Evolutionary conservation across 1,140 invertebrate species (phyloP).

Genomic region (Pseudachorutes palmiensis): DNA sequence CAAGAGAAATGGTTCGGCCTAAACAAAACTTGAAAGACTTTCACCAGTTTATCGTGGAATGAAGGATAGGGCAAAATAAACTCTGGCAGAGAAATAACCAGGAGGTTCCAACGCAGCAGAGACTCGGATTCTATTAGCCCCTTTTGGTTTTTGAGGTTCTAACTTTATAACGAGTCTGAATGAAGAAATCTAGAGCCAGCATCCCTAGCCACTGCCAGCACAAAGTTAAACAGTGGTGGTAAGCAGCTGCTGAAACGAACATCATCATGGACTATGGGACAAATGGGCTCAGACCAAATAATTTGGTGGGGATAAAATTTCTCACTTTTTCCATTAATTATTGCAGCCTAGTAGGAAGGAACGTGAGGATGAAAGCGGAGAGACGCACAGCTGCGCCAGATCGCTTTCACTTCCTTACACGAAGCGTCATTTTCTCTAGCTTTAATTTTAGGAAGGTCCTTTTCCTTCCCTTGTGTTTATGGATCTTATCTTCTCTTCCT

Average conservation of each 20-base stretch:
- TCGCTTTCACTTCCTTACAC: too few relatives aligned
- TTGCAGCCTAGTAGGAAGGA: background rate
- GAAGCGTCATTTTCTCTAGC: too few relatives aligned
- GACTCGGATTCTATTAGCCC: background rate
- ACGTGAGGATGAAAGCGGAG: background rate
- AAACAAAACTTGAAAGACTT: background rate
- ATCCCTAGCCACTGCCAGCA: background rate
- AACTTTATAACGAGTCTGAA: background rate
- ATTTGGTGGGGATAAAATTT: conserved; percentile 10
- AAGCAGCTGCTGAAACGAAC: background rate
- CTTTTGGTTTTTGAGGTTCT: too few relatives aligned
- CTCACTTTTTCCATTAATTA: conserved; percentile 11
- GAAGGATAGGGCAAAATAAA: background rate
- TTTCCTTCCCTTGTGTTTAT: too few relatives aligned
- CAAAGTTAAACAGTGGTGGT: background rate
- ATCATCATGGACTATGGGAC: background rate
- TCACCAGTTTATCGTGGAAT: background rate
- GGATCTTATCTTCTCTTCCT: too few relatives aligned
- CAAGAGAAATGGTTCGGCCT: background rate
- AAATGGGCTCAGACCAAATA: background rate
- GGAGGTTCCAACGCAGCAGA: background rate
- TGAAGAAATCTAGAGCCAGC: too few relatives aligned
- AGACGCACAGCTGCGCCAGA: background rate
- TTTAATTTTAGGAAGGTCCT: too few relatives aligned
- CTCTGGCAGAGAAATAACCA: background rate